Evolutionary conservation across 2,888 invertebrate genomes (phyloP).

Genomic region (Campoplex nolae): DNA sequence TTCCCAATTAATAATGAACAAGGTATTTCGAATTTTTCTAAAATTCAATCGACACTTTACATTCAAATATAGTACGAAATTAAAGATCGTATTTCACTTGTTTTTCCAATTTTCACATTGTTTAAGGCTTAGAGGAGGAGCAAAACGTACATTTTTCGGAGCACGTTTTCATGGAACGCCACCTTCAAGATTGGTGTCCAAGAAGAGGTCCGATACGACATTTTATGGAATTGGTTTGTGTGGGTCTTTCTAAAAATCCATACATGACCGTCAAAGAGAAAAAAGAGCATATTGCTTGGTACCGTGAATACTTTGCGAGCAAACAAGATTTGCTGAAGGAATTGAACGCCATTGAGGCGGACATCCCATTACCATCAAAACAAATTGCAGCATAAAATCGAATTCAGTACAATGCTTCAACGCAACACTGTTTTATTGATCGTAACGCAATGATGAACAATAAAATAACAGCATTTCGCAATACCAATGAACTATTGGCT

Average conservation of each 20-base stretch:
- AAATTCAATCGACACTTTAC: not conserved
- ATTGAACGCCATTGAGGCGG: slow-evolving; percentile 86
- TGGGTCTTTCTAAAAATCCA: slow-evolving; percentile 97
- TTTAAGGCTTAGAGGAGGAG: slow-evolving; percentile 88
- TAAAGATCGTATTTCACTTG: not conserved
- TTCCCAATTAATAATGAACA: slow-evolving; percentile 99
- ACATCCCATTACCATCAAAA: slow-evolving; percentile 46
- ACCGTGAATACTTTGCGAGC: slow-evolving; percentile 93
- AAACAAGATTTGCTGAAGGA: slow-evolving; percentile 91
- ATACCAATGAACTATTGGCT: not conserved
- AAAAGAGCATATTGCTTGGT: slow-evolving; percentile 96
- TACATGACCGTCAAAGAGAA: slow-evolving; percentile 95
- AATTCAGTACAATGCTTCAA: not conserved
- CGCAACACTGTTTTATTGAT: not conserved
- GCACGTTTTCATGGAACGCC: slow-evolving; percentile 96
- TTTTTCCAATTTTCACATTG: not conserved
- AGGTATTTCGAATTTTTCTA: slow-evolving; percentile 86
- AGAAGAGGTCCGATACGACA: slow-evolving; percentile 95
- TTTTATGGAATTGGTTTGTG: slow-evolving; percentile 98
- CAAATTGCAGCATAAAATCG: slow-evolving; percentile 54
- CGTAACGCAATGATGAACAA: not conserved
- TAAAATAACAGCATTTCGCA: not conserved
- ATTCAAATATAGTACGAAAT: not conserved
- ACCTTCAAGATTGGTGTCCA: slow-evolving; percentile 96
- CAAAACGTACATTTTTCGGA: slow-evolving; percentile 93